phyloP scores from a whole-genome alignment of 1,140 invertebrate species.

The Trichoplusia ni region DNA sequence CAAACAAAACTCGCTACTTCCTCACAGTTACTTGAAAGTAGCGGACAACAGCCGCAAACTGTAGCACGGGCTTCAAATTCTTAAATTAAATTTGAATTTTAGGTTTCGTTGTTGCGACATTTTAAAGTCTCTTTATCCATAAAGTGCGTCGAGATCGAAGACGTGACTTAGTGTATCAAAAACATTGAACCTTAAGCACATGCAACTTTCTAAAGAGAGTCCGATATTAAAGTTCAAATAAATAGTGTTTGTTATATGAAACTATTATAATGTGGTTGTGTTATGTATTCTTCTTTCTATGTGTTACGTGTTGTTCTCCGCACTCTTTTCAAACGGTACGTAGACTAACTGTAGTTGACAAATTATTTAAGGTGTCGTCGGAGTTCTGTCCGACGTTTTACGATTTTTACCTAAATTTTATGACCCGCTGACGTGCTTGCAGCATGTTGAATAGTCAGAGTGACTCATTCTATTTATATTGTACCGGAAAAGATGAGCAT shows the following conservation, averaged over 20 bases:
- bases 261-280: constrained; percentile 36
- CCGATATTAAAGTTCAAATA: neutral
- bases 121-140: constrained; percentile 62
- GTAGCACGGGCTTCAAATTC: neutral
- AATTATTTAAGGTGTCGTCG: constrained; percentile 1
- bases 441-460: constrained; percentile 1
- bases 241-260: constrained; percentile 9
- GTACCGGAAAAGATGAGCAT: no score
- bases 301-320: constrained; percentile 18
- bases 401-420: constrained; percentile 12
- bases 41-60: constrained; percentile 6
- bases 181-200: constrained; percentile 51
- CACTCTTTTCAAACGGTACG: constrained; percentile 34
- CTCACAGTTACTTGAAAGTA: neutral
- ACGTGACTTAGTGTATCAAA: constrained; percentile 73
- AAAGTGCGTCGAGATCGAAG: constrained; percentile 60
- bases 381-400: neutral
- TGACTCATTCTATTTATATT: neutral
- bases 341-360: constrained; percentile 8
- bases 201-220: constrained; percentile 42
- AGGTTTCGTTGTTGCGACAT: constrained; percentile 48
- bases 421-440: neutral
- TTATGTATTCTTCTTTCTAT: constrained; percentile 34
- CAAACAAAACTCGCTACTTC: constrained; percentile 11
- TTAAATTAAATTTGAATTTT: constrained; percentile 3